Evolutionary conservation across 2,797 vertebrate genomes (phyloP), one percentile per base, ranked within the genome.

Genomic region (Masticophis lateralis): DNA sequence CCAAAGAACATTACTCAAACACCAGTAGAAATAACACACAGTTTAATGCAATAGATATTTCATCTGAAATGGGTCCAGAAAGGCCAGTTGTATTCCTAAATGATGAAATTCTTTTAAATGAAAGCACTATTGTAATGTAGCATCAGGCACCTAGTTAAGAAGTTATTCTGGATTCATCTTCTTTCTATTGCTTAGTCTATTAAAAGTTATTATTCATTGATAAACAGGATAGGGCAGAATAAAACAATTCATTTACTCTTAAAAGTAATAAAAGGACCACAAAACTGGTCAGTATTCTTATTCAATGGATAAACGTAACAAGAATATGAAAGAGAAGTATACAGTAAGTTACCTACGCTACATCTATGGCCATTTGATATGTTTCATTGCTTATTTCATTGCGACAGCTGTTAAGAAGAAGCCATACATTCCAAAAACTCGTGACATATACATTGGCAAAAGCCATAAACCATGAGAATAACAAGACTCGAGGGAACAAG

Each of bases 401-500:
- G 60, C 87, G 55, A 90, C 90, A 92, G 86, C 61, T 90, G 63
- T 96, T 97, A 99, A 13, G 98, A 98, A 3, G 98, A 97, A 2
- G 98, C 98, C 97, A 98, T 97, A 96, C 99, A 99, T 97, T 99
- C 98, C 97, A 98, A 98, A 97, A 99, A 97, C 96, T 99, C 99
- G 43, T 98, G 98, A 96, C 99, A 99, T 95, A 99, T 96, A 22
- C 99, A 99, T 96, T 98, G 99, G 97, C 98, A 99, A 95, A 99
- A 98, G 20, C 99, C 99, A n/a, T 99, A 99, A 87, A 98, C 98
- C 98, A 99, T 99, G 92, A 99, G 97, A 95, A 99, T 97, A 95
- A 99, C 97, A 14, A 99, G 98, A 97, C 99, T 99, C 25, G 98
- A 98, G 7, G 99, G 99, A 94, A 99, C 99, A 83, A 99, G 98